Percentiles rank a stretch among this genome's conserved stretches.
phyloP scores from a whole-genome alignment of 2,888 invertebrate genomes.

The Drosophila robusta region DNA sequence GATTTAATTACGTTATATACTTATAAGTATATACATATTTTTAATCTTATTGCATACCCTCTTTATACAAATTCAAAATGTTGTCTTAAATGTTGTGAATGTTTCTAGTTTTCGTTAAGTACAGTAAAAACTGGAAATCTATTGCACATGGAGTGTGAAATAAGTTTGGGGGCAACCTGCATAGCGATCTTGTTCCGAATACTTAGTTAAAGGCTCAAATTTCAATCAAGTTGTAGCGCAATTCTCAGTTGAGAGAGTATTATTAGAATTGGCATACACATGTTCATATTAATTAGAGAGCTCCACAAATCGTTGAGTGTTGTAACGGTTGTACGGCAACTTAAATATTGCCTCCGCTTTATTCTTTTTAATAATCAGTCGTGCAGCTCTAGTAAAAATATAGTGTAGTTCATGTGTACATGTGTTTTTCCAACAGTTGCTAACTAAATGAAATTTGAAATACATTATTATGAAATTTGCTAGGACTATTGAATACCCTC shows the following conservation, averaged over 20 bases:
- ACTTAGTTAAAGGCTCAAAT: no score
- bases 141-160: slow-evolving; percentile 32
- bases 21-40: slow-evolving; percentile 53
- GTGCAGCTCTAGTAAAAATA: not conserved
- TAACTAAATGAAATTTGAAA: slow-evolving; percentile 2
- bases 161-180: not conserved
- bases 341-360: not conserved
- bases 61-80: slow-evolving; percentile 55
- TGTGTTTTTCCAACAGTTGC: no score
- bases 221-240: not conserved
- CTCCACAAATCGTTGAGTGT: not conserved
- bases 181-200: not conserved
- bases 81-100: slow-evolving; percentile 29
- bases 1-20: slow-evolving; percentile 49
- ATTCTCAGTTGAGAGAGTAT: not conserved
- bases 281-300: not conserved
- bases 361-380: not conserved
- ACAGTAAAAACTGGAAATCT: slow-evolving; percentile 20
- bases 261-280: not conserved
- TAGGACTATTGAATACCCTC: not conserved
- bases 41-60: slow-evolving; percentile 44
- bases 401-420: no score
- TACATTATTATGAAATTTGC: not conserved
- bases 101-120: slow-evolving; percentile 28
- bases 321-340: no score